phyloP scores from a whole-genome alignment of 2,888 invertebrate species.

The Drosophila ochracea region DNA sequence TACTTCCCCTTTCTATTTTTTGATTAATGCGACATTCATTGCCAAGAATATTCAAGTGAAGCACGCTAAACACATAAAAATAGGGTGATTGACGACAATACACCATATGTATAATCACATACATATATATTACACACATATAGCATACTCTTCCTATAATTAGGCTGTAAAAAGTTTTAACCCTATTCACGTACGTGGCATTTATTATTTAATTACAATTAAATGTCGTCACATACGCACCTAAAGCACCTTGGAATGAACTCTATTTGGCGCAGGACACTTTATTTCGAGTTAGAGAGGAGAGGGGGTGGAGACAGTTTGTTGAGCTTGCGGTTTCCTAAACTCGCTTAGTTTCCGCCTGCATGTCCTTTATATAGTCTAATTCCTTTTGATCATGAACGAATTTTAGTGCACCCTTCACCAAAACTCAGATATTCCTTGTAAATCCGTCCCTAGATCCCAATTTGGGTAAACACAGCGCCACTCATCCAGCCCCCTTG shows the following conservation, averaged over 20 bases:
- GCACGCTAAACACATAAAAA: conserved; percentile 55
- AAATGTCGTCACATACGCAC: conserved; percentile 39
- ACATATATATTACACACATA: conserved; percentile 4
- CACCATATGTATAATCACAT: not conserved
- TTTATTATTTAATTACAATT: conserved; percentile 59
- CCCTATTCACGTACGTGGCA: conserved; percentile 42
- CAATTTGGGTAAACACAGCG: not conserved
- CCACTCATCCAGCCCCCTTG: conserved; percentile 3
- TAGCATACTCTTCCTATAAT: conserved; percentile 22
- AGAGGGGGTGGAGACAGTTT: not conserved
- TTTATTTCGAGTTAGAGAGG: not conserved
- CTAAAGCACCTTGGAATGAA: conserved; percentile 29
- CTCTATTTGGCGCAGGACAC: not conserved
- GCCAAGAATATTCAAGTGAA: conserved; percentile 47
- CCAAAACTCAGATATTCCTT: conserved; percentile 6
- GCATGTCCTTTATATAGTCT: conserved; percentile 33
- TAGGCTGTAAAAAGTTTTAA: conserved; percentile 43
- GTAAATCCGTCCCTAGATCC: not conserved
- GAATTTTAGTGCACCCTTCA: conserved; percentile 28
- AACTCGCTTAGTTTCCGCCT: conserved; percentile 6
- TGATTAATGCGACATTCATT: conserved; percentile 51
- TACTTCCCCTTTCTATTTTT: conserved; percentile 6
- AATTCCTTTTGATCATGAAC: conserved; percentile 7
- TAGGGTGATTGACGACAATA: conserved; percentile 49
- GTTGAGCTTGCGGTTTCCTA: too few species aligned